A percentile compares a stretch with the other conserved stretches of the same genome.
Evolutionary conservation across 2,113 vertebrate species (phyloP).

Genomic region (Pao palembangensis): DNA sequence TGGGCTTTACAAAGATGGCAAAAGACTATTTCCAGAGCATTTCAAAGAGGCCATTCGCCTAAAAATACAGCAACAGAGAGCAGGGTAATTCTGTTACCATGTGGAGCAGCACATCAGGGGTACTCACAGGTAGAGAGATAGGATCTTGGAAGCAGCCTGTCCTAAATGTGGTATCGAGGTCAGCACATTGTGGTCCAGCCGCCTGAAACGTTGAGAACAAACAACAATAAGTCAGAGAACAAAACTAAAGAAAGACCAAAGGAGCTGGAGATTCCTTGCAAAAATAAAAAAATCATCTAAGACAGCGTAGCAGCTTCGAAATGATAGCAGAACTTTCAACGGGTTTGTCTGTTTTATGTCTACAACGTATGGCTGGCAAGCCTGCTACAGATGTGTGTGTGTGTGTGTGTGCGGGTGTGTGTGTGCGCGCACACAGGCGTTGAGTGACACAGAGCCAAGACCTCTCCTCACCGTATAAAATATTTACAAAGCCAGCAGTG

Average conservation of each 20-base stretch:
- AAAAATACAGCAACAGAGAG: constrained; percentile 35
- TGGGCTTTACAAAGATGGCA: constrained; percentile 23
- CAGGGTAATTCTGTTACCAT: constrained; percentile 16
- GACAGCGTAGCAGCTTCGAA: not conserved
- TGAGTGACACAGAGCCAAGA: constrained; percentile 64
- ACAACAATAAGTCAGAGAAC: constrained; percentile 21
- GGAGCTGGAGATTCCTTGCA: not conserved
- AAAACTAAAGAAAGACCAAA: not conserved
- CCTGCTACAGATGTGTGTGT: constrained; percentile 54
- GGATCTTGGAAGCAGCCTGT: constrained; percentile 68
- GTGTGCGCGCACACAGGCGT: constrained; percentile 27
- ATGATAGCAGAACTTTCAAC: not conserved
- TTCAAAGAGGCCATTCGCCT: constrained; percentile 43
- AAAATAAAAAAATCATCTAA: not conserved
- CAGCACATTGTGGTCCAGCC: constrained; percentile 88
- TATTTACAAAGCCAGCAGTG: constrained; percentile 81
- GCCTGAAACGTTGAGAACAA: constrained; percentile 75
- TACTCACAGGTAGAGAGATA: constrained; percentile 89
- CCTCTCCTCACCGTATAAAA: constrained; percentile 78
- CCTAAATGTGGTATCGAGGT: constrained; percentile 85
- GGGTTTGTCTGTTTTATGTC: not conserved
- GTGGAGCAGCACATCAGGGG: constrained; percentile 21
- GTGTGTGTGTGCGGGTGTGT: constrained; percentile 39
- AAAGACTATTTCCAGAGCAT: constrained; percentile 51
- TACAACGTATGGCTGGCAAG: constrained; percentile 41